Evolutionary conservation across 2,888 invertebrate genomes (phyloP).

Genomic region (Calliphora vomitoria): DNA sequence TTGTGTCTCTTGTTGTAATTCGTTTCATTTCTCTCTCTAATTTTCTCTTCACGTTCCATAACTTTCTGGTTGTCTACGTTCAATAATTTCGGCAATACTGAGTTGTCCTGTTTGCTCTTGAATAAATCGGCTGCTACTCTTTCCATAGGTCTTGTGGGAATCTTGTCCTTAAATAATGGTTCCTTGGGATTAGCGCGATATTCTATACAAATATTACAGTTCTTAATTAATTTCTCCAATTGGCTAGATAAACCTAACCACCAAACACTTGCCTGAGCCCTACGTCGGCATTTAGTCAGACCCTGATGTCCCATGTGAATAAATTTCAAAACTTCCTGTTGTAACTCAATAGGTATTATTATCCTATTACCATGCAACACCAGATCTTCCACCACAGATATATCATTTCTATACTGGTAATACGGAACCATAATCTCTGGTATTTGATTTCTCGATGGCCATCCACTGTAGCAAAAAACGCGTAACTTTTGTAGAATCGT

Average conservation of each 20-base stretch:
- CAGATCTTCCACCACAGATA: too few relatives aligned
- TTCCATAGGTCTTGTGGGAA: conserved; percentile 35
- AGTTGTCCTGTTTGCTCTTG: conserved; percentile 39
- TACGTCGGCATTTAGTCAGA: too few relatives aligned
- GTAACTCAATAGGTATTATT: conserved; percentile 42
- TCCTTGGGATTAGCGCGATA: conserved; percentile 20
- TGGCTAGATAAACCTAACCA: conserved; percentile 42
- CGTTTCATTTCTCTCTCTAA: neutral
- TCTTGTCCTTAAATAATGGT: conserved; percentile 24
- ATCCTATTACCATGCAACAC: neutral
- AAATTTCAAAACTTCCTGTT: conserved; percentile 39
- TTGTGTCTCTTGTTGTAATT: conserved; percentile 30
- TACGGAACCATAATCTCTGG: neutral
- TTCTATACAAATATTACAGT: conserved; percentile 47
- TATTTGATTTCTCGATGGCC: too few relatives aligned
- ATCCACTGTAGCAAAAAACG: too few relatives aligned
- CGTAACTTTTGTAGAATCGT: too few relatives aligned
- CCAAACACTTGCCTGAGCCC: conserved; percentile 50
- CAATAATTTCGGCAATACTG: conserved; percentile 23
- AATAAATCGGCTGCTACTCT: conserved; percentile 47
- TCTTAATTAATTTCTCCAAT: conserved; percentile 41
- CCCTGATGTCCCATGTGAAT: too few relatives aligned
- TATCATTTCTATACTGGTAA: conserved; percentile 22
- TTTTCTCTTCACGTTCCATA: neutral
- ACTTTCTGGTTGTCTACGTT: conserved; percentile 12